Evolutionary conservation across 2,797 vertebrate genomes (phyloP).

Genomic region (Momotus momota): DNA sequence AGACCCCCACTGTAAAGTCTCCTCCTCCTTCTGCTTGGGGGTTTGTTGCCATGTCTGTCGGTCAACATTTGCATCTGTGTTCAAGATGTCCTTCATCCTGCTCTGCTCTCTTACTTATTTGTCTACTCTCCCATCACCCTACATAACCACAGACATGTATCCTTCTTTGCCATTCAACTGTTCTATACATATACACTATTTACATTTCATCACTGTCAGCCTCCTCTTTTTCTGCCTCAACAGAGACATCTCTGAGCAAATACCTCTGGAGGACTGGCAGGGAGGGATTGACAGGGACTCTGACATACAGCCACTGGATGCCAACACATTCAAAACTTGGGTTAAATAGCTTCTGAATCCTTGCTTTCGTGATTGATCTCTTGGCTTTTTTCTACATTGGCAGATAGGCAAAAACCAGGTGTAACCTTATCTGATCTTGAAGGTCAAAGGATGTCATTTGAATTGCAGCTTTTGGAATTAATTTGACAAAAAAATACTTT

Average conservation of each 20-base stretch:
- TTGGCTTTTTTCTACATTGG: neutral
- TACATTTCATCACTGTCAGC: conserved; percentile 26
- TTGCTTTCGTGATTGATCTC: neutral
- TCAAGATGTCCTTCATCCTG: neutral
- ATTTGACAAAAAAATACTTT: neutral
- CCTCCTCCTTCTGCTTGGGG: neutral
- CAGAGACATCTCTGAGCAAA: conserved; percentile 1
- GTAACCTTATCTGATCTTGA: neutral
- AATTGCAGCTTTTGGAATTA: neutral
- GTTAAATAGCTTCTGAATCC: conserved; percentile 18
- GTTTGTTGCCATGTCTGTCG: neutral
- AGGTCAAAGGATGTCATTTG: neutral
- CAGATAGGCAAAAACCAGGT: neutral
- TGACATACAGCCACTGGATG: neutral
- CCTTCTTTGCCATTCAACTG: neutral
- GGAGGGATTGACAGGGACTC: neutral
- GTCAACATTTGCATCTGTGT: neutral
- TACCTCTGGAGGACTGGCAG: neutral
- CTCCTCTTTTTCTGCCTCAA: neutral
- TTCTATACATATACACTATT: neutral
- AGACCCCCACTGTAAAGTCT: too few relatives aligned
- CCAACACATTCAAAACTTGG: neutral
- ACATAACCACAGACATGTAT: neutral
- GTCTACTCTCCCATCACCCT: conserved; percentile 18
- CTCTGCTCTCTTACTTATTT: conserved; percentile 14